Evolutionary conservation across 2,888 invertebrate genomes (phyloP), one percentile per base, ranked within the genome.

Genomic region (Frankliniella intonsa): DNA sequence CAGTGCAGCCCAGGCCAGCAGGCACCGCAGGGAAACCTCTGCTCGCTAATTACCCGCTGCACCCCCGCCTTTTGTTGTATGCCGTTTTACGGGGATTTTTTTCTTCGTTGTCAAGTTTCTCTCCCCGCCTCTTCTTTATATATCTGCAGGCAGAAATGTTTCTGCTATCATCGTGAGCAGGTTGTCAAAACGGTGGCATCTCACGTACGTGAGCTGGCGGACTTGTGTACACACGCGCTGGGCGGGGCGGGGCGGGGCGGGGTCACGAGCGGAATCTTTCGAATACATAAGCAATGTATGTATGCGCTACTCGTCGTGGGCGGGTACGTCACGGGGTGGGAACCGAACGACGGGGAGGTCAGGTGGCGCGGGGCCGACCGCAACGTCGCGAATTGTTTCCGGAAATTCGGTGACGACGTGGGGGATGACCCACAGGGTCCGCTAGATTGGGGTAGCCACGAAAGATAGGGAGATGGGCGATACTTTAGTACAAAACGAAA

Each of bases 101-200:
- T 76, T 25, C 5, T 76, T 76, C 19, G 11, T 38, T 25, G 69
- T 22, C 8, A 76, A 76, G 69, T 76, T 76, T 76, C 69, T 69
- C 22, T 76, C 19, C 14, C 55, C 55, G 17, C 2, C 38, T 38
- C 38, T 3, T 62, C 62, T 62, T 62, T 62, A 10, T 17, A 10
- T 62, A n/a, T 62, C 62, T 22, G 22, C 5, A 9, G 11, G 22
- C 22, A 69, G 22, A n/a, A 76, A 76, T 76, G 69, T 76, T 76
- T 76, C 69, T 76, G 25, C 69, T 76, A 76, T 76, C 69, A 25
- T 22, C 12, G 22, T 76, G 69, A 76, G 69, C 69, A 25, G 69
- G 22, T 76, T 76, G 69, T 76, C 69, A 76, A 76, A 76, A 76
- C 69, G 69, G 69, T 12, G 3, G 69, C 3, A 22, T 76, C 25